These are phyloP conservation scores for Hetaerina americana DNA, from an alignment of 1,140 invertebrate genomes.

Conservation along the genomic window DNA sequence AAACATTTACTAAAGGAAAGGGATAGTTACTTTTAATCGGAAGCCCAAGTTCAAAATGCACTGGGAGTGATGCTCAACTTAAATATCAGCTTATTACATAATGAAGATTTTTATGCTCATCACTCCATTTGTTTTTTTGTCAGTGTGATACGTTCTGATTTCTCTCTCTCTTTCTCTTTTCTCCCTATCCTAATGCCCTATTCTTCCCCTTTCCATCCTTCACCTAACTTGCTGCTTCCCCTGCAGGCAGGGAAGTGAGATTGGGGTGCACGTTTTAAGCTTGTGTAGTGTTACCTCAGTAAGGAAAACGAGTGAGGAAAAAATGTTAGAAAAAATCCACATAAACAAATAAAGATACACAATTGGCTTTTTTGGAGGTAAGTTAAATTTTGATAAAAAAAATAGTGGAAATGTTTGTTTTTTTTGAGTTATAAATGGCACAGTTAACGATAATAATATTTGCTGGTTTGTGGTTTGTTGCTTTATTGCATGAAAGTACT, in stretches of 20 bases:
- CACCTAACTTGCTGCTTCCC: not conserved
- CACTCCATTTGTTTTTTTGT: not conserved
- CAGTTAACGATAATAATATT: not conserved
- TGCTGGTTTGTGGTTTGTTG: not conserved
- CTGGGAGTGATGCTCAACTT: not conserved
- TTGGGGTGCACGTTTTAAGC: not conserved
- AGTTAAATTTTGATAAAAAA: not conserved
- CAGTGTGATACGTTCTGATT: not conserved
- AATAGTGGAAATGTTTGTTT: not conserved
- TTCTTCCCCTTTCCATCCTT: not conserved
- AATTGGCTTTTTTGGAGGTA: not conserved
- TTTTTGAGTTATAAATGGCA: too few species aligned
- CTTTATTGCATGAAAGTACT: too few species aligned
- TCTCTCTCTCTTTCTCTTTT: slow-evolving; percentile 1
- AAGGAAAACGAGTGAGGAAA: not conserved
- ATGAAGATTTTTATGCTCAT: too few species aligned
- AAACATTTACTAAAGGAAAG: too few species aligned
- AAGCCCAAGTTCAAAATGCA: not conserved
- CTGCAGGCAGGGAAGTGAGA: not conserved
- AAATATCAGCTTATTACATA: too few species aligned
- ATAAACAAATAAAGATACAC: not conserved
- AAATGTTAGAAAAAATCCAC: not conserved
- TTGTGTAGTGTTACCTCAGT: not conserved
- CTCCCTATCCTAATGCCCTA: not conserved
- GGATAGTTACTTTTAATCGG: not conserved